A percentile compares a stretch with the other conserved stretches of the same genome.
These are phyloP conservation scores for Ornithoptera priamus DNA, from an alignment of 2,888 invertebrate species.

Conservation along the genomic window DNA sequence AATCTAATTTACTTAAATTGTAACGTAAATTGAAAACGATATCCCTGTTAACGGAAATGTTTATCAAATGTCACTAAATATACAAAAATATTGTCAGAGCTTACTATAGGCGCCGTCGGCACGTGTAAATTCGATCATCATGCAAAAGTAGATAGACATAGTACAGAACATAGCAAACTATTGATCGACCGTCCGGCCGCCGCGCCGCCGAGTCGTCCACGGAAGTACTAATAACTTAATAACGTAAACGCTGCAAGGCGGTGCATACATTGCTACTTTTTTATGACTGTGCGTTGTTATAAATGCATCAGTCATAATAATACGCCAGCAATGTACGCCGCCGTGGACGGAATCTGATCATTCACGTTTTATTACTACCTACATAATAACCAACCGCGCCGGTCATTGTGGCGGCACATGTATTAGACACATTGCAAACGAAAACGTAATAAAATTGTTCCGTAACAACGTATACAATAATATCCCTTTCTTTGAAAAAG, in stretches of 20 bases:
- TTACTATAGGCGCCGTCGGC: neutral
- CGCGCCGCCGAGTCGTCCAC: slow-evolving; percentile 24
- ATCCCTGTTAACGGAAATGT: neutral
- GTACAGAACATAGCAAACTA: slow-evolving; percentile 40
- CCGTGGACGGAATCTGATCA: slow-evolving; percentile 2
- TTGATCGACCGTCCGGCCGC: slow-evolving; percentile 42
- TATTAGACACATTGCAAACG: slow-evolving; percentile 3
- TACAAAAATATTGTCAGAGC: neutral
- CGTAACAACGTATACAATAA: slow-evolving; percentile 32
- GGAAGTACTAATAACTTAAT: slow-evolving; percentile 28
- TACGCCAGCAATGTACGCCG: slow-evolving; percentile 24
- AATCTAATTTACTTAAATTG: too few relatives aligned
- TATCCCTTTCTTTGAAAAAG: slow-evolving; percentile 15
- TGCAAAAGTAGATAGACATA: slow-evolving; percentile 36
- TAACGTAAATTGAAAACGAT: neutral
- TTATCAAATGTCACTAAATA: neutral
- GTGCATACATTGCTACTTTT: slow-evolving; percentile 26
- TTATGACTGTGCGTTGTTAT: slow-evolving; percentile 9
- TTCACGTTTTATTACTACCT: slow-evolving; percentile 16
- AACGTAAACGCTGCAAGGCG: slow-evolving; percentile 7
- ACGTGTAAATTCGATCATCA: slow-evolving; percentile 38
- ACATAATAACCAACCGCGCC: slow-evolving; percentile 29
- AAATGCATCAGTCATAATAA: slow-evolving; percentile 14
- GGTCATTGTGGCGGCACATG: slow-evolving; percentile 32
- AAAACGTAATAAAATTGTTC: slow-evolving; percentile 24